Conservation (phyloP, 2,888 invertebrate species). For the Rhingia campestris region DNA sequence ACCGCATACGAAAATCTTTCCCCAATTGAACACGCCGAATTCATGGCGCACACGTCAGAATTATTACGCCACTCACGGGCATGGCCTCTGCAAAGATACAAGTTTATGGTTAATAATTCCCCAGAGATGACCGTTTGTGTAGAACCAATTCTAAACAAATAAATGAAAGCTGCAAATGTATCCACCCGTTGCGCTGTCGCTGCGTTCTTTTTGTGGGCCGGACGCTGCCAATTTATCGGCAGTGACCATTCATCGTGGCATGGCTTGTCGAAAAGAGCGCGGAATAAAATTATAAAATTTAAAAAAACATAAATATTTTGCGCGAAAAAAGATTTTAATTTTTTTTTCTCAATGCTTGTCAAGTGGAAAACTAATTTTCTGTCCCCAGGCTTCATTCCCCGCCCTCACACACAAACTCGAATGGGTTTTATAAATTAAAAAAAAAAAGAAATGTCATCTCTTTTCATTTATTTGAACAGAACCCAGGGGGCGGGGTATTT, state of each 20-base stretch:
- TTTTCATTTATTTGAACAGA: slow-evolving; percentile 6
- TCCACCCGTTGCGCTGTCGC: slow-evolving; percentile 8
- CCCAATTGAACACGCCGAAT: slow-evolving; percentile 43
- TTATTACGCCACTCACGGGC: slow-evolving; percentile 16
- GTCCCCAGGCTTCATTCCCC: background rate
- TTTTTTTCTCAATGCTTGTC: slow-evolving; percentile 38
- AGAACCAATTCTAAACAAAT: slow-evolving; percentile 43
- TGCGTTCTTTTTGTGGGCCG: background rate
- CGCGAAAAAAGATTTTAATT: slow-evolving; percentile 33
- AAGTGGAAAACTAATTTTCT: slow-evolving; percentile 39
- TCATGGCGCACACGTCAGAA: slow-evolving; percentile 17
- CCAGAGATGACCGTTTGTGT: slow-evolving; percentile 52
- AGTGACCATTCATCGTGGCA: slow-evolving; percentile 42
- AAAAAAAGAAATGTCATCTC: background rate
- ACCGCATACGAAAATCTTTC: slow-evolving; percentile 35
- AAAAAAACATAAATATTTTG: slow-evolving; percentile 50
- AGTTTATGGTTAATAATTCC: slow-evolving; percentile 62
- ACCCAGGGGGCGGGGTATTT: slow-evolving; percentile 22
- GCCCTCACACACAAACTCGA: slow-evolving; percentile 11
- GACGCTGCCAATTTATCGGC: slow-evolving; percentile 11
- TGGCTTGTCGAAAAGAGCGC: slow-evolving; percentile 15
- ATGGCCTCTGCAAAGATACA: slow-evolving; percentile 14
- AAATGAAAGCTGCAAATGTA: slow-evolving; percentile 42
- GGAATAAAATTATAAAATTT: slow-evolving; percentile 63
- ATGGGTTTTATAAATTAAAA: slow-evolving; percentile 37